phyloP scores from a whole-genome alignment of 2,888 invertebrate species.

The Mantis religiosa region DNA sequence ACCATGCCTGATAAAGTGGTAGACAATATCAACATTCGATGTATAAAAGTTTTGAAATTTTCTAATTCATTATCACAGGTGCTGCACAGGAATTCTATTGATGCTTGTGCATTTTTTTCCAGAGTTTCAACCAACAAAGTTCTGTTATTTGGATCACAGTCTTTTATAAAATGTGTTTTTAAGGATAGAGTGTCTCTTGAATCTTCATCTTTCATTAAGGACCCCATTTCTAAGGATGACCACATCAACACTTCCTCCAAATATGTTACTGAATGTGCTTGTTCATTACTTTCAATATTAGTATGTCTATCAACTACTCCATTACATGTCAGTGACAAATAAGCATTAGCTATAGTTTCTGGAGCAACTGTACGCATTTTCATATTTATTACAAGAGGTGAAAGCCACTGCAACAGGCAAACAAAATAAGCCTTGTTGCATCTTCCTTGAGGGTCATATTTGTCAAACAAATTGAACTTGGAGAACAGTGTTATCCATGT shows the following conservation, averaged over 20 bases:
- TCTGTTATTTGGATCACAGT: neutral
- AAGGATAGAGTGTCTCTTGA: neutral
- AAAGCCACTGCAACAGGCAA: neutral
- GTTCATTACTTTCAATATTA: neutral
- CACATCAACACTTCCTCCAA: neutral
- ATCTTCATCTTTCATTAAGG: neutral
- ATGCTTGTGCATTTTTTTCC: neutral
- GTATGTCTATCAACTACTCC: neutral
- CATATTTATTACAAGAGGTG: neutral
- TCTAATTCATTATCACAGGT: neutral
- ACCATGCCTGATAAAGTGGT: neutral
- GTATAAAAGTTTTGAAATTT: neutral
- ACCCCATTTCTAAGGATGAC: neutral
- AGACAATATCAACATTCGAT: neutral
- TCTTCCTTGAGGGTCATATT: neutral
- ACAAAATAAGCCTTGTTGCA: neutral
- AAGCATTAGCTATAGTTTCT: neutral
- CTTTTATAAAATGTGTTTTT: neutral
- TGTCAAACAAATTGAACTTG: neutral
- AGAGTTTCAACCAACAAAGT: neutral
- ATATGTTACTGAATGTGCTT: neutral
- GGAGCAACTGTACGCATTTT: neutral
- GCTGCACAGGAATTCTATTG: neutral
- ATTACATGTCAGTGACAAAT: neutral
- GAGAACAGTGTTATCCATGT: neutral